Conservation (phyloP, 2,888 invertebrate genomes). For the Calephelis perditalis region DNA sequence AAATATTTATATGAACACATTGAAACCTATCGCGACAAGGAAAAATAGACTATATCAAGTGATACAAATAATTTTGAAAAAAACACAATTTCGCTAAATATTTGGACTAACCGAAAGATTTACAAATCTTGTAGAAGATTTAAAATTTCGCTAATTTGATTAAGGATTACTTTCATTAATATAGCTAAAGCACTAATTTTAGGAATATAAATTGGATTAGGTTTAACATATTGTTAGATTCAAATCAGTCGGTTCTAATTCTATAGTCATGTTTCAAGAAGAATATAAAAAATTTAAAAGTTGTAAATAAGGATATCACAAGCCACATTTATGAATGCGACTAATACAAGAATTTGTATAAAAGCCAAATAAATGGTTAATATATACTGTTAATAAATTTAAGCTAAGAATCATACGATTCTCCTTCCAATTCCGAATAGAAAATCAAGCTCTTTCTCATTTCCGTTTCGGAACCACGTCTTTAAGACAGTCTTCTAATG, state of each 20-base stretch:
- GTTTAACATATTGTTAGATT: slow-evolving; percentile 15
- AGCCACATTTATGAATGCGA: slow-evolving; percentile 1
- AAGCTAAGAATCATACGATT: slow-evolving; percentile 2
- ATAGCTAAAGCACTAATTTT: slow-evolving; percentile 23
- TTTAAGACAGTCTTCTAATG: slow-evolving; percentile 76
- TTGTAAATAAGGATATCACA: slow-evolving; percentile 11
- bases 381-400: slow-evolving; percentile 3
- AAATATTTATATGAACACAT: slow-evolving; percentile 43
- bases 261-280: slow-evolving; percentile 3
- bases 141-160: slow-evolving; percentile 48
- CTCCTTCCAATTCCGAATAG: slow-evolving; percentile 19
- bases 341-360: background rate
- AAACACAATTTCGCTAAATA: slow-evolving; percentile 62
- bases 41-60: slow-evolving; percentile 38
- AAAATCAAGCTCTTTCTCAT: slow-evolving; percentile 26
- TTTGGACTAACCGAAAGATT: slow-evolving; percentile 60
- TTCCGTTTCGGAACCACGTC: slow-evolving; percentile 44
- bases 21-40: slow-evolving; percentile 39
- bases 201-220: slow-evolving; percentile 24
- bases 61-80: slow-evolving; percentile 42
- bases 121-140: slow-evolving; percentile 46
- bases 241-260: slow-evolving; percentile 17
- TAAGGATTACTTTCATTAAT: slow-evolving; percentile 25
- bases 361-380: slow-evolving; percentile 6
- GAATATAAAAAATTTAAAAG: slow-evolving; percentile 6